A percentile compares a stretch with the other conserved stretches of the same genome.
These are phyloP conservation scores for Forbesichthys agassizii DNA, from an alignment of 2,113 vertebrate species.

Conservation along the genomic window DNA sequence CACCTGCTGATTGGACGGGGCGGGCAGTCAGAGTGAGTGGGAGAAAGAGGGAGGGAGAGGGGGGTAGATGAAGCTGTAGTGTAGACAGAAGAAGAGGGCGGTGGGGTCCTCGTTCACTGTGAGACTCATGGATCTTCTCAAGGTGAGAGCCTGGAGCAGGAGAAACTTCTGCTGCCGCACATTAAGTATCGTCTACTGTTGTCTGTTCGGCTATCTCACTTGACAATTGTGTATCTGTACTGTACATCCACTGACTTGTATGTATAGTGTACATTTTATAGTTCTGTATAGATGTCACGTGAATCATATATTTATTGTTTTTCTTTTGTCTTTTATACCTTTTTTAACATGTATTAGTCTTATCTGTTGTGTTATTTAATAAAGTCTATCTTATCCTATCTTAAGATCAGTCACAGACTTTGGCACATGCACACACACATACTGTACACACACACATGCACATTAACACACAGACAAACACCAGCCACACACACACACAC, in stretches of 20 bases:
- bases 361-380: too few relatives aligned
- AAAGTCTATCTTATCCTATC: too few relatives aligned
- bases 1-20: background rate
- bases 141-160: background rate
- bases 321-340: too few relatives aligned
- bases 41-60: conserved; percentile 9
- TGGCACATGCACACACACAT: background rate
- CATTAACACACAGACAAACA: conserved; percentile 1
- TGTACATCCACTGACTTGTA: too few relatives aligned
- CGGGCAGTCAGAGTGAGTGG: background rate
- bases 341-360: too few relatives aligned
- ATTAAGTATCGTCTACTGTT: too few relatives aligned
- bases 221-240: too few relatives aligned
- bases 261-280: too few relatives aligned
- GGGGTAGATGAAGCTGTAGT: background rate
- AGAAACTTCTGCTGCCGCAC: conserved; percentile 14
- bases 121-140: conserved; percentile 2
- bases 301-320: too few relatives aligned
- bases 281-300: too few relatives aligned
- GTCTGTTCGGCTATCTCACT: too few relatives aligned
- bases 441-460: conserved; percentile 3
- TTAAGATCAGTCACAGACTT: conserved; percentile 19
- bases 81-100: background rate
- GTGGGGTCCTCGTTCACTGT: background rate
- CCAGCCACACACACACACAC: background rate